phyloP scores from a whole-genome alignment of 1,140 invertebrate genomes.

The Rhagoletis zephyria region DNA sequence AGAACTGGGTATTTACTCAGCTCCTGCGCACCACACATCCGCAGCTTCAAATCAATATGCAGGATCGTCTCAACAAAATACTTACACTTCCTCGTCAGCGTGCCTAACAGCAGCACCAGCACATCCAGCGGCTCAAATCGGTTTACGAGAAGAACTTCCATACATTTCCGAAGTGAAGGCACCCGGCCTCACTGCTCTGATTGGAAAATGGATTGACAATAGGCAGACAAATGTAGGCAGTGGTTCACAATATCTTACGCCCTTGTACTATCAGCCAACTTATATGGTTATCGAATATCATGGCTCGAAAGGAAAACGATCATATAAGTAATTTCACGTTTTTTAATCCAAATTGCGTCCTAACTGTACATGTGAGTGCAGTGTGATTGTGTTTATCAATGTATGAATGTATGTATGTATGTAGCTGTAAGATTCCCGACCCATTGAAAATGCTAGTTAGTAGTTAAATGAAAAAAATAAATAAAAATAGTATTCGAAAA shows the following conservation, averaged over 20 bases:
- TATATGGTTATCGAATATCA: background rate
- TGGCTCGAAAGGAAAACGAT: background rate
- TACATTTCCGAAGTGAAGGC: background rate
- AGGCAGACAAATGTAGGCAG: background rate
- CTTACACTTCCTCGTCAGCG: too few relatives aligned
- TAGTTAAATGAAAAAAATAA: background rate
- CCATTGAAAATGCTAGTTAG: constrained; percentile 26
- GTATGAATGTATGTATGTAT: background rate
- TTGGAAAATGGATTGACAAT: constrained; percentile 1
- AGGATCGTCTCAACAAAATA: background rate
- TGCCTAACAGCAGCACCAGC: too few relatives aligned
- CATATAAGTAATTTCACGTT: background rate
- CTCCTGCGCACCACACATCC: too few relatives aligned
- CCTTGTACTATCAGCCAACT: constrained; percentile 17
- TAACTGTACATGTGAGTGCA: background rate
- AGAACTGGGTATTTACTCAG: too few relatives aligned
- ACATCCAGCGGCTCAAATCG: too few relatives aligned
- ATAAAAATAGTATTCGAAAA: background rate
- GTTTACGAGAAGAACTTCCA: too few relatives aligned
- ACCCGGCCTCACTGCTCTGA: background rate
- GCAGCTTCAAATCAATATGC: too few relatives aligned
- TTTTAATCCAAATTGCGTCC: background rate
- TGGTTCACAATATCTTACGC: background rate
- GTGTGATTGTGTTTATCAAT: background rate
- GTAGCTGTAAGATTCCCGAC: constrained; percentile 10